Evolutionary conservation across 2,113 vertebrate genomes (phyloP), one percentile per base, ranked within the genome.

Genomic region (Seriola rivoliana): DNA sequence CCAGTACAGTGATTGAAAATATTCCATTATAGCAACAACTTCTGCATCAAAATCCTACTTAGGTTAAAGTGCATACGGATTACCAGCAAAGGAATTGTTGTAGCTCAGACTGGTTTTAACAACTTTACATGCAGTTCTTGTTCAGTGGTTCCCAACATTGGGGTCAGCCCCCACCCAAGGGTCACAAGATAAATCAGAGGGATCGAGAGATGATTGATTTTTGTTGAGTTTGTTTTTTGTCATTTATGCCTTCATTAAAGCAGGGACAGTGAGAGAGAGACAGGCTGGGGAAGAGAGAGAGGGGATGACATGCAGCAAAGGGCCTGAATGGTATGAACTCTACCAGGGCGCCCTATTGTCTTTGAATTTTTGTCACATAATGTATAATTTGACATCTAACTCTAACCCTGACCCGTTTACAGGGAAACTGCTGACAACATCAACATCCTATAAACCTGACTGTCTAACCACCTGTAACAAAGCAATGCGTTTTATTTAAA

Each of bases 11-110:
- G 8, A 44, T 75, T 46, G 38, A 52, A 60, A 66, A 81, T 68
- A 78, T 40, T 67, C 16, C 4, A 79, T 54, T 60, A 42, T 14
- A 65, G 23, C 36, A 64, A 3, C 40, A 55, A 71, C n/a, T 59
- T 62, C 10, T 52, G 32, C 66, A 75, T 62, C 16, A 72, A 50
- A 48, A 0, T 42, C 9, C 9, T 25, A 29, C 36, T 29, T 1
- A 21, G 46, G 40, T n/a, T 8, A 60, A 57, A 32, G 13, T 25
- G n/a, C 16, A 32, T 5, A 38, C 16, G 40, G 38, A 44, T 19
- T 36, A 8, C 46, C 5, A 23, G 8, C 13, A 19, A 19, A 11
- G 5, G 4, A 2, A n/a, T 40, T n/a, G 19, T 23, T n/a, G 36
- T 3, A 16, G 19, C 19, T 52, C 6, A 8, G 19, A 14, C 5